These are phyloP conservation scores for Drosophila ambigua DNA, from an alignment of 1,140 invertebrate genomes.

Conservation along the genomic window DNA sequence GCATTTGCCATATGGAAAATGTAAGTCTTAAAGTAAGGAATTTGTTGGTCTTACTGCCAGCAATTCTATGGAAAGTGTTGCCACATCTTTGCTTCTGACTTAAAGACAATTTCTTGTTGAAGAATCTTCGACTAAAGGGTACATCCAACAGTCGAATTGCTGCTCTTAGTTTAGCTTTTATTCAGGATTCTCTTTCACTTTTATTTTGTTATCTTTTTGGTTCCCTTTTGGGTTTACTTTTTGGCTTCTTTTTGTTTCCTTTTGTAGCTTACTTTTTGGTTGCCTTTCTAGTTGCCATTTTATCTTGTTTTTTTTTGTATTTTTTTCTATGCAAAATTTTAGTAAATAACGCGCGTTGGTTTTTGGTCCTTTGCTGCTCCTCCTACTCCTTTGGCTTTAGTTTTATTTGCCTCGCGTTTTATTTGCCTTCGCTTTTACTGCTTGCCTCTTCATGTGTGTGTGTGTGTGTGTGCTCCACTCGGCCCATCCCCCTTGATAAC, in stretches of 20 bases:
- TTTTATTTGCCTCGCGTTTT: constrained; percentile 74
- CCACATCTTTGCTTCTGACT: no score
- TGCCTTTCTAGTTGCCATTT: neutral
- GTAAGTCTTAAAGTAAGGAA: no score
- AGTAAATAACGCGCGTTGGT: constrained; percentile 73
- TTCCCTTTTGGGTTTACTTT: no score
- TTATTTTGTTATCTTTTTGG: neutral
- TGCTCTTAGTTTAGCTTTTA: neutral
- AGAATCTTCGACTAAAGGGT: no score
- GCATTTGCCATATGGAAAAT: no score
- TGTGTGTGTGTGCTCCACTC: neutral
- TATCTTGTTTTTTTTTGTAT: constrained; percentile 11
- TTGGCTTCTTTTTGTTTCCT: neutral
- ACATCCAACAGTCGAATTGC: neutral
- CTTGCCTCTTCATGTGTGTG: constrained; percentile 57
- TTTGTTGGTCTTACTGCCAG: no score
- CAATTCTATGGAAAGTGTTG: no score
- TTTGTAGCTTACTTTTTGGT: neutral
- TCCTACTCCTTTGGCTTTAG: constrained; percentile 54
- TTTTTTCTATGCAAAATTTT: constrained; percentile 74
- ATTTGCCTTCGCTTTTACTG: constrained; percentile 68
- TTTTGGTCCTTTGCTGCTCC: constrained; percentile 18
- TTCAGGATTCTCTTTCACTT: neutral
- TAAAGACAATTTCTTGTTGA: no score
- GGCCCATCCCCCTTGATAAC: neutral